Evolutionary conservation across 2,888 invertebrate genomes (phyloP).

Genomic region (Eilema sororculum): DNA sequence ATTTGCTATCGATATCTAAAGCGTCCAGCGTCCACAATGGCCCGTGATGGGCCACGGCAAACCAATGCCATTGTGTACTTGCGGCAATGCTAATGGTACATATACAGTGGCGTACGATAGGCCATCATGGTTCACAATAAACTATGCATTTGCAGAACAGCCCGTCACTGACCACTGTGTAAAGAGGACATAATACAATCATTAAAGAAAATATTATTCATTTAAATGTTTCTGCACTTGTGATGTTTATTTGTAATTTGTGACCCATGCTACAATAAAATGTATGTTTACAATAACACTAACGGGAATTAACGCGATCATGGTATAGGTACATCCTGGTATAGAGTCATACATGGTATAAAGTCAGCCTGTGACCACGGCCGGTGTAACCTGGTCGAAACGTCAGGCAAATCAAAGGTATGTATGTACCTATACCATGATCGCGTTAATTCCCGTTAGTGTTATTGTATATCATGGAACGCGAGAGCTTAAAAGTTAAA

Average conservation of each 20-base stretch:
- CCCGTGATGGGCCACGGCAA: neutral
- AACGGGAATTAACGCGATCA: too few species aligned
- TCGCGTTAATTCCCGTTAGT: too few species aligned
- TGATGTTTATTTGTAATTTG: neutral
- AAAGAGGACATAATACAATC: neutral
- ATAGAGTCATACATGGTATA: too few species aligned
- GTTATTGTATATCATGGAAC: too few species aligned
- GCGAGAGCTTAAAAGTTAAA: too few species aligned
- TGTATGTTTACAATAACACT: too few species aligned
- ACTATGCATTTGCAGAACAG: neutral
- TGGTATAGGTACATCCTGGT: too few species aligned
- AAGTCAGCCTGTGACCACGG: too few species aligned
- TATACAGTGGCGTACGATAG: neutral
- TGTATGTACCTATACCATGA: too few species aligned
- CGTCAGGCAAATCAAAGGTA: too few species aligned
- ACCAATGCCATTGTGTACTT: too few species aligned
- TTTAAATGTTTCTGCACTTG: neutral
- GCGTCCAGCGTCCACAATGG: neutral
- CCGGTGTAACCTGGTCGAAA: too few species aligned
- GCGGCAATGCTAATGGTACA: neutral
- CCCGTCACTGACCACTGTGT: neutral
- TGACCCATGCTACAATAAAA: neutral
- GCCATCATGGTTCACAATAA: neutral
- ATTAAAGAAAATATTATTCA: neutral
- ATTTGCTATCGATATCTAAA: neutral